phyloP scores from a whole-genome alignment of 2,113 vertebrate species.

The Phyllopteryx taeniolatus region DNA sequence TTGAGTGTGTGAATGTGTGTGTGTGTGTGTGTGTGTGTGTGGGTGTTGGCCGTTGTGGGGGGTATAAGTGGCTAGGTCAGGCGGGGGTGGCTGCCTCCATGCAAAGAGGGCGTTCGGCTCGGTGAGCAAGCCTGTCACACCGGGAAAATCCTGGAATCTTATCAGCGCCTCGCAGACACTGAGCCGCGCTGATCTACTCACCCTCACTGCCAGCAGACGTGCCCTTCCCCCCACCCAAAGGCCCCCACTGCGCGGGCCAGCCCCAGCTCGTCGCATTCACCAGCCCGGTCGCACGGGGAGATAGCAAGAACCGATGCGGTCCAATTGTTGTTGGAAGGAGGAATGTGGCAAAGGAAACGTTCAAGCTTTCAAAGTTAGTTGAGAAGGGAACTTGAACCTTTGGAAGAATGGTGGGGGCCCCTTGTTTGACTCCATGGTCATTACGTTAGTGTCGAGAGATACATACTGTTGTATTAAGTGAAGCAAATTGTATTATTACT shows the following conservation, averaged over 20 bases:
- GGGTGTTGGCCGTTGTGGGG: background rate
- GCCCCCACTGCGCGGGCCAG: slow-evolving; percentile 55
- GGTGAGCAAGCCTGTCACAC: slow-evolving; percentile 75
- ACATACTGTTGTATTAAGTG: background rate
- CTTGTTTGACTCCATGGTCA: background rate
- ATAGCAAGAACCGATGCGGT: slow-evolving; percentile 60
- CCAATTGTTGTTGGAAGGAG: slow-evolving; percentile 51
- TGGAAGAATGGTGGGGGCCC: background rate
- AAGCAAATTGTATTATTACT: background rate
- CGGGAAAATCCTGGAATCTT: slow-evolving; percentile 79
- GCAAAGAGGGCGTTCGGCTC: slow-evolving; percentile 53
- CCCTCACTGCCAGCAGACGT: slow-evolving; percentile 73
- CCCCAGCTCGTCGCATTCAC: slow-evolving; percentile 52
- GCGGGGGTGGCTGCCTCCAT: slow-evolving; percentile 36
- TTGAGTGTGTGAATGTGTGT: slow-evolving; percentile 1
- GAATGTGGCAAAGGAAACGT: slow-evolving; percentile 46
- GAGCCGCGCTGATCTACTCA: slow-evolving; percentile 76
- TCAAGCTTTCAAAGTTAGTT: slow-evolving; percentile 23
- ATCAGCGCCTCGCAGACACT: slow-evolving; percentile 78
- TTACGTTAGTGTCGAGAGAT: background rate
- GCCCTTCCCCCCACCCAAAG: slow-evolving; percentile 62
- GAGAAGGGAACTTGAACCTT: background rate
- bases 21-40: background rate
- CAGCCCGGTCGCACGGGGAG: slow-evolving; percentile 53
- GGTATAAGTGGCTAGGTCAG: slow-evolving; percentile 24